Evolutionary conservation across 2,888 invertebrate genomes (phyloP), one percentile per base, ranked within the genome.

Genomic region (Pandemis cinnamomeana): DNA sequence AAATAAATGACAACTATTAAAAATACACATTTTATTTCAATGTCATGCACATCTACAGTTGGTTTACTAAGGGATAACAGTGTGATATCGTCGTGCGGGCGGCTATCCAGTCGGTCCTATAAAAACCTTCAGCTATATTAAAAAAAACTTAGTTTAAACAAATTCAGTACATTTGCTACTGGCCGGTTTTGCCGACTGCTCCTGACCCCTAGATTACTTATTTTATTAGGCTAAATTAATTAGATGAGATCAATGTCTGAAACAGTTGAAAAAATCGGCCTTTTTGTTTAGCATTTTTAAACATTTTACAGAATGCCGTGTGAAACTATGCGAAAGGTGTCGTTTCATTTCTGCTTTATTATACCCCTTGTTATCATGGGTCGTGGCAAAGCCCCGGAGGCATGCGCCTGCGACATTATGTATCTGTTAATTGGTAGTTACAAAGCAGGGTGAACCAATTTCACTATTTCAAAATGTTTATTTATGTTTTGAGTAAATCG

Each of bases 11-110:
- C 53, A 80, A 71, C 15, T 75, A 13, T 76, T 91, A 89, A 92
- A 92, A 93, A 93, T 91, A 92, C 92, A 92, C 84, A 86, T 91
- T 91, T 88, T 92, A 92, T 91, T 91, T 86, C 88, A 89, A 91
- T 89, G 82, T 91, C 93, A 93, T 93, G 93, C 92, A 92, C 90
- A 89, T 88, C 93, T 93, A 93, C 92, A 87, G 82, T 87, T 86
- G 87, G 88, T 87, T 84, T 80, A 80, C 91, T 89, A 90, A 83
- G 87, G 86, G 87, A 82, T 91, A 89, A 90, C 88, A 86, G 85
- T 82, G 89, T 91, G 89, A 89, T 89, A 89, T 87, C 81, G 76
- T 86, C 82, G 90, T 91, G 90, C 90, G 81, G 85, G 78, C 81
- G 79, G 77, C 84, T 87, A 86, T 81, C 85, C 87, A 86, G 86